Conservation (phyloP, 2,113 vertebrate genomes). For the Ammodytes dubius region DNA sequence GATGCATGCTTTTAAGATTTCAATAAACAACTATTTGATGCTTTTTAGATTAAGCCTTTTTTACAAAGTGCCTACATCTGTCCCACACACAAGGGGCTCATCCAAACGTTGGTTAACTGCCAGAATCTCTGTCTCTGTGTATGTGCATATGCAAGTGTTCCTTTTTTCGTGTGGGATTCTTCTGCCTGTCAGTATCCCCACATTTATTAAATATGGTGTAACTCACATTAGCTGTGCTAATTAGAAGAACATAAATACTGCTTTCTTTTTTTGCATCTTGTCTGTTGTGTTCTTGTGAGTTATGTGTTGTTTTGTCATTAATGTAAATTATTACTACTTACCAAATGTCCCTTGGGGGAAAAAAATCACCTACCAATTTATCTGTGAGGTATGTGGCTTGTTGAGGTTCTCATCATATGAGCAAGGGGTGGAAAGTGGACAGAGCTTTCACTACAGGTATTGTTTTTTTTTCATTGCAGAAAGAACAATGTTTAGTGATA, state of each 20-base stretch:
- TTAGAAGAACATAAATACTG: conserved; percentile 28
- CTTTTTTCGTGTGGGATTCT: background rate
- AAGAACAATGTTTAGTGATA: conserved; percentile 12
- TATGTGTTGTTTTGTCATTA: too few relatives aligned
- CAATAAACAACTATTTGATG: conserved; percentile 10
- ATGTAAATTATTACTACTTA: too few relatives aligned
- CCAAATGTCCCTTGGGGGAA: too few relatives aligned
- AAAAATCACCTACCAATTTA: conserved; percentile 3
- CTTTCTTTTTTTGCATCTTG: conserved; percentile 16
- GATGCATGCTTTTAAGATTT: conserved; percentile 16
- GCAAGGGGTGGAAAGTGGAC: conserved; percentile 35
- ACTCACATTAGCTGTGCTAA: conserved; percentile 28
- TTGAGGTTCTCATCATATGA: conserved; percentile 68
- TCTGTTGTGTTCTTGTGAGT: conserved; percentile 9
- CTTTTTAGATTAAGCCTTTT: conserved; percentile 31
- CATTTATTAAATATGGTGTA: conserved; percentile 28
- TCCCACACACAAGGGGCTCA: conserved; percentile 26
- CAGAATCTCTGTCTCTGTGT: conserved; percentile 27
- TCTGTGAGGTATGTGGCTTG: conserved; percentile 45
- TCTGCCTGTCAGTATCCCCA: background rate
- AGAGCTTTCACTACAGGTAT: conserved; percentile 12
- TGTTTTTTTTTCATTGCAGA: conserved; percentile 33
- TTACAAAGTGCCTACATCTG: conserved; percentile 22
- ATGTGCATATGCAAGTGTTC: conserved; percentile 1
- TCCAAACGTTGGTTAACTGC: conserved; percentile 42